phyloP scores from a whole-genome alignment of 2,888 invertebrate species.

The Terebella lapidaria region DNA sequence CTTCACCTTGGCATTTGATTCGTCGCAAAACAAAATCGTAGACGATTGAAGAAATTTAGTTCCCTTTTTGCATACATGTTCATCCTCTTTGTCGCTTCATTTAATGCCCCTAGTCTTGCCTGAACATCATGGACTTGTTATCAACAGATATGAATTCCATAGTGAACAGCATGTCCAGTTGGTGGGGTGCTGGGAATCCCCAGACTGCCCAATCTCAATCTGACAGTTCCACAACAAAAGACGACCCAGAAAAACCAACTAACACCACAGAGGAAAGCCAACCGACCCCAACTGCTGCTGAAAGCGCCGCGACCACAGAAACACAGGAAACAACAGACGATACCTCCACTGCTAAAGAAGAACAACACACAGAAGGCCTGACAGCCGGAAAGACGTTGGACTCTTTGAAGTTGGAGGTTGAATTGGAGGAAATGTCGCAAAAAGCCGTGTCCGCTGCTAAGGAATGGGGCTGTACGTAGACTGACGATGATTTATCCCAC shows the following conservation, averaged over 20 bases:
- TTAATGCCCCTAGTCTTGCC: too few species aligned
- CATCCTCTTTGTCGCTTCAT: too few species aligned
- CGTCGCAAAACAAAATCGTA: too few species aligned
- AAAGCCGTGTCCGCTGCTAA: constrained; percentile 47
- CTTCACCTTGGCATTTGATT: too few species aligned
- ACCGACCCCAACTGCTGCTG: background rate
- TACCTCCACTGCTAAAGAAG: background rate
- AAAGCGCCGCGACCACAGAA: background rate
- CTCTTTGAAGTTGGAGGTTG: constrained; percentile 3
- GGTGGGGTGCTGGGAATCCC: background rate
- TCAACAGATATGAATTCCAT: background rate
- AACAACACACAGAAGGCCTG: background rate
- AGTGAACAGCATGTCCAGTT: background rate
- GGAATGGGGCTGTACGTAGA: constrained; percentile 46
- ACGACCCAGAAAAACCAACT: background rate
- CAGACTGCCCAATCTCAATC: background rate
- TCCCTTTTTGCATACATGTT: too few species aligned
- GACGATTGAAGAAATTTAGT: too few species aligned
- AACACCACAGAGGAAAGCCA: background rate
- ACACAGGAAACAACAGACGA: background rate
- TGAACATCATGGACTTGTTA: background rate
- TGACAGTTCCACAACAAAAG: background rate
- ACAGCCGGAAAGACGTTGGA: background rate
- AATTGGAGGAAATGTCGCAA: constrained; percentile 45
- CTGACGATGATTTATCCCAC: background rate